Base-by-base conservation (phyloP, 2,113 vertebrate genomes). In the Falco punctatus region DNA sequence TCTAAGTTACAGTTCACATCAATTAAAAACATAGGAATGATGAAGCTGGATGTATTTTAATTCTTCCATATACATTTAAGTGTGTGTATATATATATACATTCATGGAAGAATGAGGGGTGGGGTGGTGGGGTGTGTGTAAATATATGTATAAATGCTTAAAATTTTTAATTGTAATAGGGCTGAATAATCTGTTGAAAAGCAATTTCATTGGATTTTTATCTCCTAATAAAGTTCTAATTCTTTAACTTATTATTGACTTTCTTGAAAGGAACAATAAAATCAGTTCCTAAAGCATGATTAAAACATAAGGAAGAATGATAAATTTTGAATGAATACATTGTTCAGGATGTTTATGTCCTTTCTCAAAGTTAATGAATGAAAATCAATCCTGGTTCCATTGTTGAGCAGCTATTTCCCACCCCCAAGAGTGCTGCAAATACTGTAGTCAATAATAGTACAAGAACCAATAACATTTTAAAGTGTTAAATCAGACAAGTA, bases 361-460 rank as follows among this genome's bases (percentile, higher is more conserved):
- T 77, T 67, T 93, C 94, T 94, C 73, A 80, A 92, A 94, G 51
- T 54, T 87, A 92, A 79, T 72, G 83, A 96, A 82, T n/a, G 30
- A 95, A 95, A 92, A 91, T 92, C 62, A 94, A 87, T 87, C 78
- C 58, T 38, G 19, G 5, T 85, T 87, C 22, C 58, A 42, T 54
- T 82, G 86, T 19, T 70, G 40, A 79, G 30, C 26, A 85, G 49
- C 27, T 87, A 46, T 89, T 93, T 93, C 79, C 15, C 13, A 85
- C 7, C 30, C 69, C 27, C 61, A 80, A 51, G 54, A 85, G 73
- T 66, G 22, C 33, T 89, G 49, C 57, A 91, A 89, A 95, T 75
- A 87, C 12, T 42, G 35, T 77, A 89, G 52, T 77, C 62, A 91
- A 77, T 90, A 97, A 80, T 16, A 75, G n/a, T 81, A 85, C 23